Conservation (phyloP, 2,797 vertebrate species). For the Smutsia temminckii region DNA sequence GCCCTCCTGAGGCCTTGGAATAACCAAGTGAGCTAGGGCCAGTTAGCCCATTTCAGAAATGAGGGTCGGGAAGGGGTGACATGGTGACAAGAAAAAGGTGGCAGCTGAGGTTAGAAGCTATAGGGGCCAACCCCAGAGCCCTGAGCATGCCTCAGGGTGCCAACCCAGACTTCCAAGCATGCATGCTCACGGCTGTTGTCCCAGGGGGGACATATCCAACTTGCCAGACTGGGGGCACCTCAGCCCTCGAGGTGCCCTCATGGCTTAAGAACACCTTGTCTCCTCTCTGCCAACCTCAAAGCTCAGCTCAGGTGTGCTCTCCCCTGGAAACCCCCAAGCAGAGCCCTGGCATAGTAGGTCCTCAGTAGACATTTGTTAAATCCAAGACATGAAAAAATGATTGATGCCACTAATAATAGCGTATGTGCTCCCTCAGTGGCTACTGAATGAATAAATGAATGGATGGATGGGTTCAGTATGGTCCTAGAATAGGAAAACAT, state of each 20-base stretch:
- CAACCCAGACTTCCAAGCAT: fast-evolving
- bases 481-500: neutral
- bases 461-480: fast-evolving
- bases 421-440: neutral
- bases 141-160: neutral
- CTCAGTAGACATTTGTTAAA: neutral
- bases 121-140: neutral
- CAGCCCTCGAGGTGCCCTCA: neutral
- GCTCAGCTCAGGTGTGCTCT: neutral
- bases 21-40: neutral
- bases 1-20: neutral
- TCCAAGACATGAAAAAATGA: neutral
- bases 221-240: neutral
- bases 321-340: neutral
- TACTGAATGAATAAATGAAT: neutral
- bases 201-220: no score
- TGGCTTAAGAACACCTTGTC: neutral
- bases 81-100: neutral
- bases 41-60: neutral
- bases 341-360: neutral
- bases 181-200: neutral
- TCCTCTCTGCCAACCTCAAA: neutral
- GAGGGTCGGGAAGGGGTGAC: neutral
- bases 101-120: neutral
- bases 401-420: neutral